Percentiles rank a stretch among this genome's conserved stretches.
Conservation (phyloP, 64 coral and sea anemone species). For the Actinia tenebrosa region DNA sequence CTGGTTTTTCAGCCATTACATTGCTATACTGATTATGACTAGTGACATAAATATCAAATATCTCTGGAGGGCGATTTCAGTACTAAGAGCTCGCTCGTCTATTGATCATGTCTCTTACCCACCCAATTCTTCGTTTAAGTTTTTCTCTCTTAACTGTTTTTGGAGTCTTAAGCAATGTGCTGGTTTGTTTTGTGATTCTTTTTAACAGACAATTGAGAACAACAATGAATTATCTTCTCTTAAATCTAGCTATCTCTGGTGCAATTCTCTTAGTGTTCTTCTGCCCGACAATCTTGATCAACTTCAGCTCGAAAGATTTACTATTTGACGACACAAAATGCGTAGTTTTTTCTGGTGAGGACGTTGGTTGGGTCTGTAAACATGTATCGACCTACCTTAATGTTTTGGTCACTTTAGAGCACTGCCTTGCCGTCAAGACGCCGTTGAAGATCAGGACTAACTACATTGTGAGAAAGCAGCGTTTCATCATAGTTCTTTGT, state of each 20-base stretch:
- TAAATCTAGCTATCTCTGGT: conserved; percentile 84
- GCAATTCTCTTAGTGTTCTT: conserved; percentile 50
- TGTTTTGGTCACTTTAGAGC: not conserved
- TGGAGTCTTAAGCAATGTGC: conserved; percentile 34
- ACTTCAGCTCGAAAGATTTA: not conserved
- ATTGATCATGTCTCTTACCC: not conserved
- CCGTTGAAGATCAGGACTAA: not conserved
- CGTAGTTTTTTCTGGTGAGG: not conserved
- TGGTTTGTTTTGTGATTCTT: conserved; percentile 68
- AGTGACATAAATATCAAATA: too few relatives aligned
- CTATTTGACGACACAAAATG: not conserved
- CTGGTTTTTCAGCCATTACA: too few relatives aligned
- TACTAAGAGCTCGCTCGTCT: not conserved
- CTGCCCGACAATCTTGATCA: conserved; percentile 18
- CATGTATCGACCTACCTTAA: not conserved
- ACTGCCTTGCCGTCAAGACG: not conserved
- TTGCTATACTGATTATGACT: too few relatives aligned
- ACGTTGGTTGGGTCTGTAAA: not conserved
- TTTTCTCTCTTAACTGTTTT: conserved; percentile 22
- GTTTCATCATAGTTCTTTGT: not conserved
- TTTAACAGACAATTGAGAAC: conserved; percentile 59
- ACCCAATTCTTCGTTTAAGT: conserved; percentile 16
- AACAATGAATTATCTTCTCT: conserved; percentile 72
- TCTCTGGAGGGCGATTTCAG: too few relatives aligned
- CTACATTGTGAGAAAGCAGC: not conserved